Percentiles rank a stretch among this genome's conserved stretches.
Conservation (phyloP, 2,113 vertebrate genomes). For the Heteronetta atricapilla region DNA sequence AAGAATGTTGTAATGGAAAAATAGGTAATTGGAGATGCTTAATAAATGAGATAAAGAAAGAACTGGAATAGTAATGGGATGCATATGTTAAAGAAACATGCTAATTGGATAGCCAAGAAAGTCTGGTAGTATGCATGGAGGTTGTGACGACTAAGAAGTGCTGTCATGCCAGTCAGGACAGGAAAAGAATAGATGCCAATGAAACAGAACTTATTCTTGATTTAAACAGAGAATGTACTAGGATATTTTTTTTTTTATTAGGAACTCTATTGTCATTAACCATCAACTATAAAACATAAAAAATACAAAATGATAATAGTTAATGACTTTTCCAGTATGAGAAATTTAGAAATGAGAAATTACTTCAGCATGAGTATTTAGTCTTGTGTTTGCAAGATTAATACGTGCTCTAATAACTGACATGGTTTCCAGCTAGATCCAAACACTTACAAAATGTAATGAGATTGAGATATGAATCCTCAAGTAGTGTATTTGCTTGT, state of each 20-base stretch:
- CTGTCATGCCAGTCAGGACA: neutral
- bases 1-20: neutral
- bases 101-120: neutral
- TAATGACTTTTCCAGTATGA: neutral
- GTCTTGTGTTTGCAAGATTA: neutral
- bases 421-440: neutral
- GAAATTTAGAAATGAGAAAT: neutral
- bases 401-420: neutral
- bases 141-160: neutral
- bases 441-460: neutral
- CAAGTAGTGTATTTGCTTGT: neutral
- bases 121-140: neutral
- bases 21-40: neutral
- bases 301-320: neutral
- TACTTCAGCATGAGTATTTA: too few relatives aligned
- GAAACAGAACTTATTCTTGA: neutral
- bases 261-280: neutral
- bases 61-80: neutral
- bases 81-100: neutral
- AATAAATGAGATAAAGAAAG: neutral
- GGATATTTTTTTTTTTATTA: neutral
- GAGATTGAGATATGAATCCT: rapidly evolving
- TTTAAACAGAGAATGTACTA: neutral
- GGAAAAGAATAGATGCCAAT: neutral
- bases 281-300: neutral